Conservation (phyloP, 2,888 invertebrate genomes). For the Altica lythri region DNA sequence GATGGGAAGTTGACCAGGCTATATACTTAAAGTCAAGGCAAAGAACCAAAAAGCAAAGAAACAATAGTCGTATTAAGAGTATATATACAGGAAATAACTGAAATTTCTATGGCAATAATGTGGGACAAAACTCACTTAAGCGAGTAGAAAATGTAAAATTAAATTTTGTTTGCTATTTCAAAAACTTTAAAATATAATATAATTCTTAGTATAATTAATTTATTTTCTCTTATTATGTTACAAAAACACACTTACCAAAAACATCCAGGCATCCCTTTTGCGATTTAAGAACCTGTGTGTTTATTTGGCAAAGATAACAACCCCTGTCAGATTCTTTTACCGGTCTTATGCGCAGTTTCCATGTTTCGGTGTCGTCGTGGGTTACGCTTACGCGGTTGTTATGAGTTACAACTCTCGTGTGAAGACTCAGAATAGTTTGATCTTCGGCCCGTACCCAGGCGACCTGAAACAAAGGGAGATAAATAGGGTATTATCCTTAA, state of each 20-base stretch:
- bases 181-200: background rate
- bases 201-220: background rate
- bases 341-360: conserved; percentile 84
- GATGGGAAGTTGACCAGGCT: too few relatives aligned
- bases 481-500: conserved; percentile 30
- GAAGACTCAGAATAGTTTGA: conserved; percentile 86
- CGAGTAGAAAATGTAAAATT: too few relatives aligned
- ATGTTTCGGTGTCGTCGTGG: conserved; percentile 80
- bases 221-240: too few relatives aligned
- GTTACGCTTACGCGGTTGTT: conserved; percentile 81
- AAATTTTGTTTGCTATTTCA: too few relatives aligned
- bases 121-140: too few relatives aligned
- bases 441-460: conserved; percentile 90
- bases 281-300: conserved; percentile 85
- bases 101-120: too few relatives aligned
- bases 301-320: conserved; percentile 93
- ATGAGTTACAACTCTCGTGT: conserved; percentile 82
- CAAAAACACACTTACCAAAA: conserved; percentile 75
- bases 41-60: too few relatives aligned
- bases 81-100: too few relatives aligned
- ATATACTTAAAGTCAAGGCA: too few relatives aligned
- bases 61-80: too few relatives aligned
- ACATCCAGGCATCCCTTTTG: conserved; percentile 88
- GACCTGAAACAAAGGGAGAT: conserved; percentile 64
- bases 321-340: conserved; percentile 82